Conservation (phyloP, 2,113 vertebrate species). For the Gymnogyps californianus region DNA sequence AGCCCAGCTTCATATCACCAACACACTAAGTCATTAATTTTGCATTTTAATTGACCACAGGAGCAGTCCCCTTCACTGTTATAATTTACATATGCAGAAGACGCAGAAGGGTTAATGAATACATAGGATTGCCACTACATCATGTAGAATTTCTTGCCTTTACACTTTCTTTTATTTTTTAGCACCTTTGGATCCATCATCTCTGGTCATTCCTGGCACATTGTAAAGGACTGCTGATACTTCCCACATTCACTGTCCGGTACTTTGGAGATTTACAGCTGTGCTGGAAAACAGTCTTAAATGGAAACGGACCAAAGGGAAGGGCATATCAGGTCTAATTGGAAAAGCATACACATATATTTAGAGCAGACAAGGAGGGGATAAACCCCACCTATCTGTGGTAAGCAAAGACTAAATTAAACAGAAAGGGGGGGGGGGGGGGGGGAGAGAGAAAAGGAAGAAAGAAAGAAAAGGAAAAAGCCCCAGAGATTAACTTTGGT, state of each 20-base stretch:
- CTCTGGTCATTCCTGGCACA: neutral
- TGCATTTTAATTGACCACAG: neutral
- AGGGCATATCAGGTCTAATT: neutral
- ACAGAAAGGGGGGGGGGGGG: fast-evolving
- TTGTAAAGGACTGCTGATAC: neutral
- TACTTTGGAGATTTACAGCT: neutral
- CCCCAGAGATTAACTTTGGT: neutral
- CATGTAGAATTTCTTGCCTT: neutral
- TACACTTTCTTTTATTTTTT: neutral
- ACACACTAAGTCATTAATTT: neutral
- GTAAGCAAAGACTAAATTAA: neutral
- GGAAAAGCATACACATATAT: neutral
- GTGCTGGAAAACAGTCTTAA: neutral
- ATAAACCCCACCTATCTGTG: neutral
- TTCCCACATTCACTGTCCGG: neutral
- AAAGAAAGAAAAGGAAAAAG: neutral
- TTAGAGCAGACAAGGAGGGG: neutral
- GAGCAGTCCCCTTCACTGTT: neutral
- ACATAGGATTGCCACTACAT: neutral
- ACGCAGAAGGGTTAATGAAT: neutral
- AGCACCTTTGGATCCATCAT: neutral
- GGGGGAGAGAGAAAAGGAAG: neutral
- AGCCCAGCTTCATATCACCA: neutral
- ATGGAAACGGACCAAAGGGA: neutral
- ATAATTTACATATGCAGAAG: neutral